A percentile compares a stretch with the other conserved stretches of the same genome.
Evolutionary conservation across 2,888 invertebrate genomes (phyloP).

Genomic region (Heteropelma amictum): DNA sequence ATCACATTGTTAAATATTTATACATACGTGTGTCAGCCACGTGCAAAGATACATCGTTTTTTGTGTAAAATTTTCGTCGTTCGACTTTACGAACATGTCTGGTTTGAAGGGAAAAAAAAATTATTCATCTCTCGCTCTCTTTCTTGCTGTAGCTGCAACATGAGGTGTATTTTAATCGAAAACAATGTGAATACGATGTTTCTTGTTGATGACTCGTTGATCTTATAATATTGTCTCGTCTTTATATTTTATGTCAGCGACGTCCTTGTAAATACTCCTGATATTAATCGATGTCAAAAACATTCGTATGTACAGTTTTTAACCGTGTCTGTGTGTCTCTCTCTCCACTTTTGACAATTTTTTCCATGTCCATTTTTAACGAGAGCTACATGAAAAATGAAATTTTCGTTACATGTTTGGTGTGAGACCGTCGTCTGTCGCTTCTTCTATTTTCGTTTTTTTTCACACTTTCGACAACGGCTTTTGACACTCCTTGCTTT

Average conservation of each 20-base stretch:
- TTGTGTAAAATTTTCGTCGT: too few relatives aligned
- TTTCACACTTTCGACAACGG: too few relatives aligned
- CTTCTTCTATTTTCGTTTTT: not conserved
- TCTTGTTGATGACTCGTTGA: conserved; percentile 30
- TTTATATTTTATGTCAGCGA: not conserved
- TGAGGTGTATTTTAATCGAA: not conserved
- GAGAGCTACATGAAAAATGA: not conserved
- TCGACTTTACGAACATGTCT: too few relatives aligned
- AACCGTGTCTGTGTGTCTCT: conserved; percentile 8
- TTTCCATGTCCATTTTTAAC: not conserved
- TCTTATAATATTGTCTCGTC: conserved; percentile 8
- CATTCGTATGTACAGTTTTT: conserved; percentile 46
- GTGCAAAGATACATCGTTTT: too few relatives aligned
- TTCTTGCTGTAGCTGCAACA: conserved; percentile 7
- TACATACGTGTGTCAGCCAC: too few relatives aligned
- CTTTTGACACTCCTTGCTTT: too few relatives aligned
- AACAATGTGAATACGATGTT: not conserved
- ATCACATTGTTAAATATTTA: too few relatives aligned
- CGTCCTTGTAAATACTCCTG: conserved; percentile 44
- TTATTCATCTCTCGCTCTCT: too few relatives aligned
- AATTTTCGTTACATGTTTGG: conserved; percentile 17
- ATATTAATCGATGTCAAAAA: conserved; percentile 41
- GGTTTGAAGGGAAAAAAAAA: too few relatives aligned
- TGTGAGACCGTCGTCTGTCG: conserved; percentile 25
- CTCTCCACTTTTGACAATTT: not conserved